A percentile compares a stretch with the other conserved stretches of the same genome.
These are phyloP conservation scores for Pygoscelis adeliae DNA, from an alignment of 2,113 vertebrate genomes.

Conservation along the genomic window DNA sequence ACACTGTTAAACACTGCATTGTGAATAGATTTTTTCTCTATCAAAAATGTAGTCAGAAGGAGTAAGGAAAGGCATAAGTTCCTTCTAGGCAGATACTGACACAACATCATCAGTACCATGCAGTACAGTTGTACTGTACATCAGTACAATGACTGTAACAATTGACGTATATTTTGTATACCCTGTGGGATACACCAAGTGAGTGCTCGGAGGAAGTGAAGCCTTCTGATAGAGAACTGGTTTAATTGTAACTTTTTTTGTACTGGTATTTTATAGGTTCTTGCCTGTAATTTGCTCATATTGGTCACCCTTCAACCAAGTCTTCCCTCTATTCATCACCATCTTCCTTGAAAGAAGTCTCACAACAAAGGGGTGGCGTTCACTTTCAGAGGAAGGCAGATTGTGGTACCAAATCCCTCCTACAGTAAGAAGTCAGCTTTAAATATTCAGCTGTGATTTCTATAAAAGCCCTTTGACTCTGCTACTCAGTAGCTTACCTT, in stretches of 20 bases:
- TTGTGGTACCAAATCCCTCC: background rate
- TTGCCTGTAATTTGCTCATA: background rate
- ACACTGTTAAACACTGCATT: background rate
- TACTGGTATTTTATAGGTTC: background rate
- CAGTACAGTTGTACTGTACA: background rate
- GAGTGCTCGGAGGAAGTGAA: background rate
- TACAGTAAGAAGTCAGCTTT: background rate
- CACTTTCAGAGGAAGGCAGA: background rate
- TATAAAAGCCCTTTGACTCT: background rate
- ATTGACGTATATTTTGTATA: background rate
- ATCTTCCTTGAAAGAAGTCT: background rate
- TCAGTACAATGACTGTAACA: background rate
- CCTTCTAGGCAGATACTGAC: background rate
- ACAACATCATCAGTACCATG: background rate
- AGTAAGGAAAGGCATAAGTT: background rate
- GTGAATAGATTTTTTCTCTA: background rate
- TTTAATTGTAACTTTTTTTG: background rate
- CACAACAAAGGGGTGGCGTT: background rate
- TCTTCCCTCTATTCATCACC: background rate
- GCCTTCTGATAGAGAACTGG: background rate
- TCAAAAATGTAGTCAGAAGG: background rate
- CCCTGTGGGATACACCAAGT: background rate
- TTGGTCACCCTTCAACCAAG: background rate
- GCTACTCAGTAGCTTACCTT: background rate
- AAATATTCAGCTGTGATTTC: background rate